These are phyloP conservation scores for Graptemys geographica DNA, from an alignment of 2,797 vertebrate species.

Conservation along the genomic window DNA sequence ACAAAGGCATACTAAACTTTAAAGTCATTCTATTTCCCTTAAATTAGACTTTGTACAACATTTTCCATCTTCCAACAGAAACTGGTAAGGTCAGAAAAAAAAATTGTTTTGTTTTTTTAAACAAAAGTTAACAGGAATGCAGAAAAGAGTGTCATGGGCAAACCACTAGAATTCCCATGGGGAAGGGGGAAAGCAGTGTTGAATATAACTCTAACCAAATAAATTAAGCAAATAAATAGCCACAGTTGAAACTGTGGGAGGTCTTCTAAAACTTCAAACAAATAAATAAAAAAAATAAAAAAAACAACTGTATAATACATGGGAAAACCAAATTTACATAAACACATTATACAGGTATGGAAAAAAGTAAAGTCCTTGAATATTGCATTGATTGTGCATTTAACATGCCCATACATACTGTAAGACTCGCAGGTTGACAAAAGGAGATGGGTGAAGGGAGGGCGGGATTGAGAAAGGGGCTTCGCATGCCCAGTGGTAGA, in stretches of 20 bases:
- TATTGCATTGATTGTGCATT: conserved; percentile 99
- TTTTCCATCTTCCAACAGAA: conserved; percentile 83
- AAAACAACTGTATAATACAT: conserved; percentile 78
- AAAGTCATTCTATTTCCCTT: conserved; percentile 80
- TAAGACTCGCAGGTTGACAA: conserved; percentile 88
- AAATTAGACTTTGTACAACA: conserved; percentile 87
- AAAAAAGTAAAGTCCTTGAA: conserved; percentile 84
- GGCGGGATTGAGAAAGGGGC: conserved; percentile 73
- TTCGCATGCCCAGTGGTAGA: conserved; percentile 80
- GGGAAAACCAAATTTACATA: conserved; percentile 81
- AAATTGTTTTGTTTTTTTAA: conserved; percentile 24
- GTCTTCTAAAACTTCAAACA: conserved; percentile 89
- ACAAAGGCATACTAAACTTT: conserved; percentile 82
- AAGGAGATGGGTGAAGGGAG: conserved; percentile 60
- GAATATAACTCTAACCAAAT: conserved; percentile 84
- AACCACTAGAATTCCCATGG: conserved; percentile 73
- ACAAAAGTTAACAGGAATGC: conserved; percentile 86
- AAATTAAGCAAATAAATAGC: conserved; percentile 99
- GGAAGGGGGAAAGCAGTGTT: conserved; percentile 72
- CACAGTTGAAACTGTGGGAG: conserved; percentile 85
- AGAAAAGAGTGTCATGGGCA: conserved; percentile 78
- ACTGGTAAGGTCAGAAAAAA: conserved; percentile 70
- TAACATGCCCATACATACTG: conserved; percentile 87
- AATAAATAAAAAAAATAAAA: conserved; percentile 88
- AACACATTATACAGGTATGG: conserved; percentile 89